phyloP scores from a whole-genome alignment of 2,113 vertebrate genomes.

The Otocyon megalotis region DNA sequence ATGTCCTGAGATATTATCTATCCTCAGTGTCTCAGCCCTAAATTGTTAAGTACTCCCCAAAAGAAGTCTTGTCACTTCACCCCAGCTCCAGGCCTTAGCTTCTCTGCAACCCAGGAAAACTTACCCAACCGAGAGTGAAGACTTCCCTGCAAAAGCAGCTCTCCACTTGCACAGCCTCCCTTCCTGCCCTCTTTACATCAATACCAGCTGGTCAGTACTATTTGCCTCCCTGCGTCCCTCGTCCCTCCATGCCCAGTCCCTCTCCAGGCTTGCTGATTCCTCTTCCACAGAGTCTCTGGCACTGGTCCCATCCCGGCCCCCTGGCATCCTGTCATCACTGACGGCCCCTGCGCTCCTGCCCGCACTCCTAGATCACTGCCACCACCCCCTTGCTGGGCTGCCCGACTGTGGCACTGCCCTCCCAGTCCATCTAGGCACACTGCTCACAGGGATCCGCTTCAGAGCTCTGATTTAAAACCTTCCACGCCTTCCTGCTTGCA shows the following conservation, averaged over 20 bases:
- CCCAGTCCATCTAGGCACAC: background rate
- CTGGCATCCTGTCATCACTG: background rate
- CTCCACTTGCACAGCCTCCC: background rate
- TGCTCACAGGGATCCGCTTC: background rate
- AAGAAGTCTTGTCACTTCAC: background rate
- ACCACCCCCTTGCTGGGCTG: background rate
- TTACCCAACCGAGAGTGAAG: slow-evolving; percentile 5
- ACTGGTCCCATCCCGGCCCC: too few relatives aligned
- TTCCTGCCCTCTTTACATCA: background rate
- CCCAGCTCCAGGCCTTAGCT: background rate
- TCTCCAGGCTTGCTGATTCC: background rate
- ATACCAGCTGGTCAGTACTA: background rate
- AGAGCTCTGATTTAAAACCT: background rate
- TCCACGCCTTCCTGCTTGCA: background rate
- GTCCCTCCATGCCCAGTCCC: background rate
- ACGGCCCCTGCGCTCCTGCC: too few relatives aligned
- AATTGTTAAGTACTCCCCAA: background rate
- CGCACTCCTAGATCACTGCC: accelerated
- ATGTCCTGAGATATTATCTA: background rate
- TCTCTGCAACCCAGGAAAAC: background rate
- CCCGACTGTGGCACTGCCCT: background rate
- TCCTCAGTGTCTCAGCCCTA: background rate
- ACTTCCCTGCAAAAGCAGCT: background rate
- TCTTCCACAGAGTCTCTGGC: background rate
- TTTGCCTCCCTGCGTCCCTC: background rate